phyloP scores from a whole-genome alignment of 2,797 vertebrate genomes.

The Hipposideros larvatus region DNA sequence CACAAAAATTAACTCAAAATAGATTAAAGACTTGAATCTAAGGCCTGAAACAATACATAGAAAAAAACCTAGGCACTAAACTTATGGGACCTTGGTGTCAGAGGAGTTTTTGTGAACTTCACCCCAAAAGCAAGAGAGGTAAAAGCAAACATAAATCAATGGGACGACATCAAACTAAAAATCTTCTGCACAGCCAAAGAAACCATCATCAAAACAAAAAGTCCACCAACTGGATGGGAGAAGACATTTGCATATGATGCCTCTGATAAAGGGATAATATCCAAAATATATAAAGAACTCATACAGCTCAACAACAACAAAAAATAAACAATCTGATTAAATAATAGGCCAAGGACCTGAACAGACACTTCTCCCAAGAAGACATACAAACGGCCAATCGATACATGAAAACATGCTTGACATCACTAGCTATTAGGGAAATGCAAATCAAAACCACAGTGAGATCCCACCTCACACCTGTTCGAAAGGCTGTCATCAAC shows the following conservation, averaged over 20 bases:
- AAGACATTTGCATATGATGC: not conserved
- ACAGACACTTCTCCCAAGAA: not conserved
- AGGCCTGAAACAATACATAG: not conserved
- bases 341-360: not conserved
- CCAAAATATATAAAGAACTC: not conserved
- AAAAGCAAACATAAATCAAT: not conserved
- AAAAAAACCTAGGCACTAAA: not conserved
- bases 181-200: not conserved
- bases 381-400: accelerated
- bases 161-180: not conserved
- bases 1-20: not conserved
- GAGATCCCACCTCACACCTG: not conserved
- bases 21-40: not conserved
- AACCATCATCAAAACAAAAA: not conserved
- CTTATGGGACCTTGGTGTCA: not conserved
- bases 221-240: not conserved
- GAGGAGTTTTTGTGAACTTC: not conserved
- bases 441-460: not conserved
- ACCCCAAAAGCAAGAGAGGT: not conserved
- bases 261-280: not conserved
- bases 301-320: too few species aligned
- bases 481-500: not conserved
- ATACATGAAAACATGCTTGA: accelerated
- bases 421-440: not conserved
- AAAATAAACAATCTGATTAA: not conserved